phyloP scores from a whole-genome alignment of 2,113 vertebrate species.

The Chloropsis cyanopogon region DNA sequence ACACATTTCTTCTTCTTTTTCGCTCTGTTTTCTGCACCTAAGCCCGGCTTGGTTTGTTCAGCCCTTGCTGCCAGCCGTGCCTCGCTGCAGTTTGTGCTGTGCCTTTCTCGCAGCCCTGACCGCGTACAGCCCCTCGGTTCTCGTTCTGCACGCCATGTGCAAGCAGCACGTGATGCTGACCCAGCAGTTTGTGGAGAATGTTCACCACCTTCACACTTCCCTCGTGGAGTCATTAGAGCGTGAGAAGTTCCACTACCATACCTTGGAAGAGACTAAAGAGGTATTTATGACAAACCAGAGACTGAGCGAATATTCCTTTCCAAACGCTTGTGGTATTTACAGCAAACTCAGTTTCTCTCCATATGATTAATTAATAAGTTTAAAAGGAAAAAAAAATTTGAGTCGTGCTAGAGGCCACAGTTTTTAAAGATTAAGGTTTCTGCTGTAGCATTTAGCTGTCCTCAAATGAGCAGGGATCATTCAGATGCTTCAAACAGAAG shows the following conservation, averaged over 20 bases:
- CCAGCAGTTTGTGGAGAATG: conserved; percentile 71
- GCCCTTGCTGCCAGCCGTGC: too few relatives aligned
- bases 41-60: too few relatives aligned
- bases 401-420: neutral
- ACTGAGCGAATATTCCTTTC: rapidly evolving
- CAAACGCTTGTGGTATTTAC: rapidly evolving
- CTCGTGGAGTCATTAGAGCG: conserved; percentile 75
- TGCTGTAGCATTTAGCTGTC: neutral
- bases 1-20: rapidly evolving
- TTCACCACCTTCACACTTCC: conserved; percentile 71
- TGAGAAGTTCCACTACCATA: conserved; percentile 85
- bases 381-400: neutral
- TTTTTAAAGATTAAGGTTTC: neutral
- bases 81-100: rapidly evolving
- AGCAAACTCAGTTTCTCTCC: neutral
- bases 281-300: conserved; percentile 40
- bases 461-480: neutral
- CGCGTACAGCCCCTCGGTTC: conserved; percentile 67
- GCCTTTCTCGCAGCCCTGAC: conserved; percentile 68
- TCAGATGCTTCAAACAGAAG: neutral
- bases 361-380: neutral
- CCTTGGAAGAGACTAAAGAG: conserved; percentile 83
- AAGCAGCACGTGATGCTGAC: conserved; percentile 84
- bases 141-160: conserved; percentile 77
- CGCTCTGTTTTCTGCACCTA: rapidly evolving